These are phyloP conservation scores for Urocitellus parryii DNA, from an alignment of 2,113 vertebrate genomes.

Conservation along the genomic window DNA sequence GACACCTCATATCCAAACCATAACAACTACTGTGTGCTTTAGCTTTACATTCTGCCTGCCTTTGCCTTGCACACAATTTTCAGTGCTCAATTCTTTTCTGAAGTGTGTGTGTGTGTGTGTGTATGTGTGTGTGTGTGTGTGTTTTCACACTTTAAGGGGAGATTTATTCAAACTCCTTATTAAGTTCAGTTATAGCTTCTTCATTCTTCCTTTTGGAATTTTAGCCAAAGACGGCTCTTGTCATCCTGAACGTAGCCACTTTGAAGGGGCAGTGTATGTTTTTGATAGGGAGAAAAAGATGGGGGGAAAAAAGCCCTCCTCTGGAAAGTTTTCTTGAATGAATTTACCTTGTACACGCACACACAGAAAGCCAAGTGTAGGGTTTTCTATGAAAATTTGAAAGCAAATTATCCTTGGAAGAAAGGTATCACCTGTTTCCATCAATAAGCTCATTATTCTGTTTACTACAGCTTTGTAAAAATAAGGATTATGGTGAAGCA, in stretches of 20 bases:
- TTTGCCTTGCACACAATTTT: neutral
- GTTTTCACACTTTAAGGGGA: neutral
- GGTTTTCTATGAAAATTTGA: neutral
- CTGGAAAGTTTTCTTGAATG: neutral
- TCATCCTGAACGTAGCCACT: neutral
- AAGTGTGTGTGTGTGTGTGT: neutral
- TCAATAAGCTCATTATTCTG: neutral
- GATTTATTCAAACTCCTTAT: neutral
- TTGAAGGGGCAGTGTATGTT: neutral
- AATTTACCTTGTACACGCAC: neutral
- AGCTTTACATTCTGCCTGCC: neutral
- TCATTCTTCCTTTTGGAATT: neutral
- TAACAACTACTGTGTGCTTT: neutral
- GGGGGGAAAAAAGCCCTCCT: no score
- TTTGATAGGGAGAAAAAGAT: neutral
- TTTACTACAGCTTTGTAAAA: neutral
- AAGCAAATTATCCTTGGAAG: neutral
- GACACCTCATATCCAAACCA: no score
- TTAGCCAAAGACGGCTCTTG: neutral
- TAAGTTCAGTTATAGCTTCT: neutral
- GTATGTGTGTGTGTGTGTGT: no score
- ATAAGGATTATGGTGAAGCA: neutral
- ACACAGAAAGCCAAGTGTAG: neutral
- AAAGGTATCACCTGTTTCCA: neutral
- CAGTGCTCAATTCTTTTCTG: neutral